Percentiles rank a stretch among this genome's conserved stretches.
These are phyloP conservation scores for Chaetura pelagica DNA, from an alignment of 2,113 vertebrate species.

Conservation along the genomic window DNA sequence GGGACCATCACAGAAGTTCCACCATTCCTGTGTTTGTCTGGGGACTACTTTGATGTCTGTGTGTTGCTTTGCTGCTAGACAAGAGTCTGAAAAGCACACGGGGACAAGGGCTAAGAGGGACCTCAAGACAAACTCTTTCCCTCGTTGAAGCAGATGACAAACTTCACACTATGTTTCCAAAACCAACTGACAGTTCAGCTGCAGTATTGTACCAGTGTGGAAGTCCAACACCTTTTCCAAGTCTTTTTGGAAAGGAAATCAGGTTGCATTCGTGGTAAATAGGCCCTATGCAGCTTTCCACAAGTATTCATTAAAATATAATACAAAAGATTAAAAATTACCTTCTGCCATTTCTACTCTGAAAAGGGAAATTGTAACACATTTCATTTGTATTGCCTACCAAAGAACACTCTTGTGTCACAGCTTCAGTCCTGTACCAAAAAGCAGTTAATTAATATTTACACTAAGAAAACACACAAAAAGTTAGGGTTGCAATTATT, in stretches of 20 bases:
- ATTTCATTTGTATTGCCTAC: not conserved
- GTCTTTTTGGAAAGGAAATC: not conserved
- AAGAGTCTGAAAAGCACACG: not conserved
- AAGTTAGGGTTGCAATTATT: not conserved
- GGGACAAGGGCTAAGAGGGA: not conserved
- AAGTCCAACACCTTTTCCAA: not conserved
- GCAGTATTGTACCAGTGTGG: not conserved
- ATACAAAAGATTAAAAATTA: not conserved
- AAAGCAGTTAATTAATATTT: not conserved
- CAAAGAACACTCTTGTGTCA: not conserved
- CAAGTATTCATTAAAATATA: not conserved
- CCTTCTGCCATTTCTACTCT: not conserved
- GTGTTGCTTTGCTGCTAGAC: not conserved
- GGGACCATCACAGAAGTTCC: not conserved
- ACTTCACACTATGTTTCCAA: not conserved
- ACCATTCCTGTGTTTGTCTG: accelerated
- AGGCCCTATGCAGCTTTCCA: not conserved
- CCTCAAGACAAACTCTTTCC: not conserved
- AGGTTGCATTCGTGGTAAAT: not conserved
- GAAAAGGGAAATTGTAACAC: not conserved
- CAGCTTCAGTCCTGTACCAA: not conserved
- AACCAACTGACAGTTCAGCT: not conserved
- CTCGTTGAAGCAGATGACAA: not conserved
- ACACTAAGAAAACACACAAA: not conserved
- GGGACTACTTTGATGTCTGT: not conserved